Conservation (phyloP, 2,113 vertebrate species). For the Oxyura jamaicensis region DNA sequence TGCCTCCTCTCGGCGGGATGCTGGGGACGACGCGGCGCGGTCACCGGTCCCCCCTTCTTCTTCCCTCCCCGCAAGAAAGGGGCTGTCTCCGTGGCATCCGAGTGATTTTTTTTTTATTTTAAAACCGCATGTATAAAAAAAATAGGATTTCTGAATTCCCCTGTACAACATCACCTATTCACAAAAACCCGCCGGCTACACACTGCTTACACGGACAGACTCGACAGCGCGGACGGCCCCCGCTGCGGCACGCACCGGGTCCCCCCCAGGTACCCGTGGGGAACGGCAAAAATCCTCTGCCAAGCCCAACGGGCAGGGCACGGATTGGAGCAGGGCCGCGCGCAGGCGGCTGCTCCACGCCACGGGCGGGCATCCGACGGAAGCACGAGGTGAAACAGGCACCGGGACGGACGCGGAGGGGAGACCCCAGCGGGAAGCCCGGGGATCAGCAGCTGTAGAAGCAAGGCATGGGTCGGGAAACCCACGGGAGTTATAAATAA, state of each 20-base stretch:
- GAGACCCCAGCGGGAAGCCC: neutral
- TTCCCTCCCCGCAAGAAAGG: neutral
- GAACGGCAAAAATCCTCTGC: conserved; percentile 34
- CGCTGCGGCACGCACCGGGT: conserved; percentile 40
- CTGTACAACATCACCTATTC: conserved; percentile 82
- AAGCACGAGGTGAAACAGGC: conserved; percentile 5
- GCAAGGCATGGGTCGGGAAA: conserved; percentile 78
- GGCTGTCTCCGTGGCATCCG: conserved; percentile 40
- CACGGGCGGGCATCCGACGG: neutral
- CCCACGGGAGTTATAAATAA: conserved; percentile 91
- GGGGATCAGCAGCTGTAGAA: conserved; percentile 77
- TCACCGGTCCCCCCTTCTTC: neutral
- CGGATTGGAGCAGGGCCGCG: conserved; percentile 20
- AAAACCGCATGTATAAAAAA: conserved; percentile 84
- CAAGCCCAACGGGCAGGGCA: conserved; percentile 6
- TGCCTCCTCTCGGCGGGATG: neutral
- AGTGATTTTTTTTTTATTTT: conserved; percentile 81
- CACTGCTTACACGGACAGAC: conserved; percentile 70
- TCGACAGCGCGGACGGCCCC: conserved; percentile 50
- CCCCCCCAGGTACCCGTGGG: neutral
- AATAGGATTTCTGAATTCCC: conserved; percentile 82
- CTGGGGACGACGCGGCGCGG: no score
- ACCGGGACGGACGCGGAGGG: neutral
- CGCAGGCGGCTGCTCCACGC: conserved; percentile 32
- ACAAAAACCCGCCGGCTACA: conserved; percentile 71